Base-by-base conservation (phyloP, 2,888 invertebrate genomes). In the Hirtodrosophila confusa region DNA sequence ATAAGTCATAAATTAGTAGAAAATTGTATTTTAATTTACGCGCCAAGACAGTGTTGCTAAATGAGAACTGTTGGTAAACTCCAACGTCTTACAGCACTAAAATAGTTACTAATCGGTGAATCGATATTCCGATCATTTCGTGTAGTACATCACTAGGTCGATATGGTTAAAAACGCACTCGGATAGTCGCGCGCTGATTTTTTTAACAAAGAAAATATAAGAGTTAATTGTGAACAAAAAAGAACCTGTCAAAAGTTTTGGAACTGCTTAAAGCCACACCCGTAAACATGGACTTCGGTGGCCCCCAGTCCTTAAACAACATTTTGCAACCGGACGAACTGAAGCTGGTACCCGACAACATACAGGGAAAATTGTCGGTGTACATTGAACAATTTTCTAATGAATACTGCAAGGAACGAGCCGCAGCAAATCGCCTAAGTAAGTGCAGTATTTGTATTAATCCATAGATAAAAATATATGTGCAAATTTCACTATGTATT, bases 251-350 rank as follows among this genome's bases (percentile, higher is more conserved):
- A 8, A 27, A 23, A 50, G 6, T 5, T 37, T 12, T 12, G 6
- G 2, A 41, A 31, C 31, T 11, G 35, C 27, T 10, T 8, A 10
- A n/a, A 44, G 8, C 10, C 24, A 33, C 8, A 40, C 0, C 3
- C 3, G n/a, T 33, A 6, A 74, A 45, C 10, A 76, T 82, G 80
- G 80, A 77, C 60, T 80, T 83, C 37, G 49, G 51, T 48, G 86
- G 68, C 71, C 51, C 69, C 4, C 84, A 71, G 60, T 58, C 84
- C 47, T 78, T 82, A 45, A 50, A 12, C 44, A 66, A 10, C n/a
- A 54, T 86, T 39, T 71, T 82, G 41, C 29, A 77, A 12, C 57
- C 65, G 3, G 86, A 71, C 7, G 82, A 82, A 43, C 17, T 86
- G 40, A 39, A 74, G 27, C 53, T 66, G 24, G 69, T 82, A 47